phyloP scores from a whole-genome alignment of 2,797 vertebrate species.

The Rhadinocentrus ornatus region DNA sequence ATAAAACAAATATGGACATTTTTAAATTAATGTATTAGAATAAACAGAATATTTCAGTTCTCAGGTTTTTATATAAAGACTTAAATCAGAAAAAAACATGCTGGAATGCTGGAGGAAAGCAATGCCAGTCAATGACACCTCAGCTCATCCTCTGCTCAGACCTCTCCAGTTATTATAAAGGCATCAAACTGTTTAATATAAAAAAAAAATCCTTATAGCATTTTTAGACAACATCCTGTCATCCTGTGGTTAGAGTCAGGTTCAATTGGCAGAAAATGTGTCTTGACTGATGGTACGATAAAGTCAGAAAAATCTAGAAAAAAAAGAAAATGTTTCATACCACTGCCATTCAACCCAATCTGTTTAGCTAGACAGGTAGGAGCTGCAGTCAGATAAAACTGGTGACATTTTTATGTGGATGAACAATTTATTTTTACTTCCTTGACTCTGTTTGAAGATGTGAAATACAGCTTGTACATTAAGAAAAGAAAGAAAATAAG shows the following conservation, averaged over 20 bases:
- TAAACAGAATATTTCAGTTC: background rate
- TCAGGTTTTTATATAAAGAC: background rate
- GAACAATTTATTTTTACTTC: background rate
- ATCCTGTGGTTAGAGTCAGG: slow-evolving; percentile 19
- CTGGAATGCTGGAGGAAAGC: background rate
- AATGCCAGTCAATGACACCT: slow-evolving; percentile 29
- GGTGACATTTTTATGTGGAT: background rate
- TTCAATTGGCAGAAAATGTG: slow-evolving; percentile 17
- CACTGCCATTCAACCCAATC: background rate
- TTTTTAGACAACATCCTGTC: slow-evolving; percentile 25
- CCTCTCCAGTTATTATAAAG: slow-evolving; percentile 33
- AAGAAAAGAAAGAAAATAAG: no score
- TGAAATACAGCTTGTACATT: no score
- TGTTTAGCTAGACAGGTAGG: background rate
- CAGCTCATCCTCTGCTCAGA: slow-evolving; percentile 11
- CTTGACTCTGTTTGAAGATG: no score
- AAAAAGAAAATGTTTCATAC: background rate
- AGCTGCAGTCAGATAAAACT: background rate
- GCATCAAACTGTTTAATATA: slow-evolving; percentile 43
- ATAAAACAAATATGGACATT: background rate
- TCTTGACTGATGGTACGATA: background rate
- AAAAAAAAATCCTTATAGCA: slow-evolving; percentile 22
- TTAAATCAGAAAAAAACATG: slow-evolving; percentile 4
- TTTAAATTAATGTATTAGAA: background rate
- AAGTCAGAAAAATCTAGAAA: slow-evolving; percentile 7